These are phyloP conservation scores for Pyrrhosoma nymphula DNA, from an alignment of 2,888 invertebrate species.

Conservation along the genomic window DNA sequence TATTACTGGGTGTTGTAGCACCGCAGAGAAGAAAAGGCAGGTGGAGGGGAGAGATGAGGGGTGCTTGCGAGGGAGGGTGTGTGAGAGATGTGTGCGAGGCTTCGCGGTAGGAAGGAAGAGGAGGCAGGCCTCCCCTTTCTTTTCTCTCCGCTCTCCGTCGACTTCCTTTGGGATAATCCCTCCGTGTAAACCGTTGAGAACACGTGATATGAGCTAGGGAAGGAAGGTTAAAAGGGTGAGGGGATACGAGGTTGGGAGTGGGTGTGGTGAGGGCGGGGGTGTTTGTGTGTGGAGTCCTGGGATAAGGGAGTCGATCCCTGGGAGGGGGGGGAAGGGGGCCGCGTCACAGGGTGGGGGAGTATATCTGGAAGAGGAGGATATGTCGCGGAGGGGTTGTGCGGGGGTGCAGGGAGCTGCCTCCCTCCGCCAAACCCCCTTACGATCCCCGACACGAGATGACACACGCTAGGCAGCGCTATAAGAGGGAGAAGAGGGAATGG, in stretches of 20 bases:
- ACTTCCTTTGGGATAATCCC: constrained; percentile 66
- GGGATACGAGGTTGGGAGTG: neutral
- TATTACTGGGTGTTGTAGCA: constrained; percentile 62
- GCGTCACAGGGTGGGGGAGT: neutral
- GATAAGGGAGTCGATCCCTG: neutral
- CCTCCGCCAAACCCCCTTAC: constrained; percentile 51
- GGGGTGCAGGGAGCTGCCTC: neutral
- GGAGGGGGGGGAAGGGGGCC: neutral
- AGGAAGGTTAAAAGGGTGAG: constrained; percentile 12
- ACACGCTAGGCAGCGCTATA: constrained; percentile 48
- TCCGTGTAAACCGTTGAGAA: constrained; percentile 62
- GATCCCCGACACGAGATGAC: constrained; percentile 53
- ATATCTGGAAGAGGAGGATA: constrained; percentile 42
- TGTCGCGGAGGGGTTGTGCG: constrained; percentile 32
- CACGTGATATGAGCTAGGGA: constrained; percentile 59
- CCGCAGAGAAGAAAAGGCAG: constrained; percentile 33
- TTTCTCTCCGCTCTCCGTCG: neutral
- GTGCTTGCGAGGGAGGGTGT: no score
- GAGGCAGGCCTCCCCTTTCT: neutral
- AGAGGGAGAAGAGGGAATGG: neutral
- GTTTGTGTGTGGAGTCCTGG: neutral
- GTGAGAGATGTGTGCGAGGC: neutral
- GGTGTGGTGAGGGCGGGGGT: neutral
- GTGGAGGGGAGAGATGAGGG: neutral
- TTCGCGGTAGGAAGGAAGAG: neutral